Conservation (phyloP, 2,888 invertebrate species). For the Drosophila kuntzei region DNA sequence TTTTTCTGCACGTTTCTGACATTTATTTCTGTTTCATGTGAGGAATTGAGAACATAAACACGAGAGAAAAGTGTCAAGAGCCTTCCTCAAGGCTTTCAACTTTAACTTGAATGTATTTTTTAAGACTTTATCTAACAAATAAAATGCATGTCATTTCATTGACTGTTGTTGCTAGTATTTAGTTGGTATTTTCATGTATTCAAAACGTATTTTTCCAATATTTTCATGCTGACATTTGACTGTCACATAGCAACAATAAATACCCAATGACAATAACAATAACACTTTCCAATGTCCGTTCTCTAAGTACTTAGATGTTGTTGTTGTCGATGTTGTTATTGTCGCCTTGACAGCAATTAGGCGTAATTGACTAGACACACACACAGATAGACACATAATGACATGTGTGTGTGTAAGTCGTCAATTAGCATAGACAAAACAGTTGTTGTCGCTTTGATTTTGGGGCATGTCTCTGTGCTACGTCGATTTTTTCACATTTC, state of each 20-base stretch:
- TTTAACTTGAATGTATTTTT: neutral
- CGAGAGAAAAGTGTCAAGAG: neutral
- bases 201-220: neutral
- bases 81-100: conserved; percentile 6
- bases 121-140: neutral
- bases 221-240: conserved; percentile 27
- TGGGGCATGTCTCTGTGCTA: conserved; percentile 17
- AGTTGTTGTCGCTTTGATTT: conserved; percentile 33
- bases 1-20: neutral
- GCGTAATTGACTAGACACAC: conserved; percentile 57
- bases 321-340: conserved; percentile 25
- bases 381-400: neutral
- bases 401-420: conserved; percentile 14
- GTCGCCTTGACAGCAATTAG: conserved; percentile 69
- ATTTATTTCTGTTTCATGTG: neutral
- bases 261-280: neutral
- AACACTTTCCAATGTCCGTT: conserved; percentile 34
- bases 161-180: conserved; percentile 4
- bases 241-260: conserved; percentile 23
- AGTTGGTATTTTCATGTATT: conserved; percentile 1
- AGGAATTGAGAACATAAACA: neutral
- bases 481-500: conserved; percentile 29
- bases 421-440: conserved; percentile 62
- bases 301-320: conserved; percentile 2
- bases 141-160: conserved; percentile 7